Conservation (phyloP, 1,140 invertebrate genomes). For the Atta cephalotes region DNA sequence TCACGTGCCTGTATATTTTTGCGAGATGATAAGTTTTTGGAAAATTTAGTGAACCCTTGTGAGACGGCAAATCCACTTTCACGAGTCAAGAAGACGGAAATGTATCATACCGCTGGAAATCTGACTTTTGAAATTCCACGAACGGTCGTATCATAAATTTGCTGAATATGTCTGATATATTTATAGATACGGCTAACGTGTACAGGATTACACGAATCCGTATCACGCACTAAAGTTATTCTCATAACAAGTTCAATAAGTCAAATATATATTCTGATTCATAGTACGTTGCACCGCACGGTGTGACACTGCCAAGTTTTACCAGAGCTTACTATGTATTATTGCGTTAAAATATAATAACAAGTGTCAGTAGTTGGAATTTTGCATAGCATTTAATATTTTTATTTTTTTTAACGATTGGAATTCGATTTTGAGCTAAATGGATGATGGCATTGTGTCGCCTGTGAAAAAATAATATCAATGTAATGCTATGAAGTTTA, state of each 20-base stretch:
- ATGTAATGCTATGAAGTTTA: neutral
- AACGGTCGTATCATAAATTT: constrained; percentile 70
- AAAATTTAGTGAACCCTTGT: constrained; percentile 60
- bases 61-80: constrained; percentile 66
- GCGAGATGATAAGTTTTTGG: constrained; percentile 32
- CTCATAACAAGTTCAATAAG: constrained; percentile 56
- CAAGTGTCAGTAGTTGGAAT: neutral
- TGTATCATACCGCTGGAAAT: constrained; percentile 50
- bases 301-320: neutral
- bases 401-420: neutral
- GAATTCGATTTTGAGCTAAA: neutral
- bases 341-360: constrained; percentile 12
- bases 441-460: neutral
- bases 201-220: constrained; percentile 53
- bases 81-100: constrained; percentile 9
- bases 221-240: constrained; percentile 22
- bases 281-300: constrained; percentile 7
- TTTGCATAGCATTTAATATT: neutral
- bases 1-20: constrained; percentile 43
- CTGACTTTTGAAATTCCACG: constrained; percentile 63
- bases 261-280: constrained; percentile 45
- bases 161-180: constrained; percentile 55
- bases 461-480: constrained; percentile 19
- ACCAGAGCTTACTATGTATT: neutral
- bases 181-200: constrained; percentile 64